phyloP scores from a whole-genome alignment of 2,888 invertebrate species.

The Eretmocerus hayati region DNA sequence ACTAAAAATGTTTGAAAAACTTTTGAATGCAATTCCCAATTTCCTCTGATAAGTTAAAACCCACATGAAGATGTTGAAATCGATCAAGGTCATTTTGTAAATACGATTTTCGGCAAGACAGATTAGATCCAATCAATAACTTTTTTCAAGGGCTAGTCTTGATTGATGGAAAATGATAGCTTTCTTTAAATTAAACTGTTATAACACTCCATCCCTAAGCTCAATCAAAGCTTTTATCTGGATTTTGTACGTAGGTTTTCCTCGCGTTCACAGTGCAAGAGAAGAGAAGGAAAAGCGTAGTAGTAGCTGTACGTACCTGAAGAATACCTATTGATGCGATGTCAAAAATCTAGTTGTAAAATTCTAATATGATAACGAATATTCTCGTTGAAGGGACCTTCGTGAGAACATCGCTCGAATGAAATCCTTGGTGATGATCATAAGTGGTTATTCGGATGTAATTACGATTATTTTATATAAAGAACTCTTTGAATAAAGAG shows the following conservation, averaged over 20 bases:
- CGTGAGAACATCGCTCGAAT: slow-evolving; percentile 13
- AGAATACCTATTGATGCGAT: slow-evolving; percentile 19
- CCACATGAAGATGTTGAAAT: slow-evolving; percentile 37
- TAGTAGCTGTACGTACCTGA: slow-evolving; percentile 24
- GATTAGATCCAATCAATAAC: too few relatives aligned
- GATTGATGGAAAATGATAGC: slow-evolving; percentile 9
- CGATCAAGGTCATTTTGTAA: slow-evolving; percentile 27
- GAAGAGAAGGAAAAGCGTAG: slow-evolving; percentile 23
- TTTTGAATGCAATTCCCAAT: slow-evolving; percentile 26
- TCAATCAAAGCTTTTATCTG: slow-evolving; percentile 19
- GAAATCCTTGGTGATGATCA: slow-evolving; percentile 8
- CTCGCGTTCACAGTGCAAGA: slow-evolving; percentile 14
- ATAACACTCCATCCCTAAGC: slow-evolving; percentile 19
- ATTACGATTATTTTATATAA: slow-evolving; percentile 25
- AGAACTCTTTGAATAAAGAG: slow-evolving; percentile 25
- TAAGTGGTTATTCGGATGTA: slow-evolving; percentile 25
- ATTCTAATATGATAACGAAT: slow-evolving; percentile 3
- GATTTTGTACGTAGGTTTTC: slow-evolving; percentile 20
- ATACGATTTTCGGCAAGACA: not conserved
- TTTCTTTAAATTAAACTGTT: slow-evolving; percentile 18
- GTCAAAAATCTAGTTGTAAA: slow-evolving; percentile 12
- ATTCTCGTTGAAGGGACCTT: slow-evolving; percentile 13
- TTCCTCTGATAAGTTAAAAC: slow-evolving; percentile 29
- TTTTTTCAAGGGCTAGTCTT: too few relatives aligned
- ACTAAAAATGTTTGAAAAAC: slow-evolving; percentile 19